These are phyloP conservation scores for Mastomys natalensis DNA, from an alignment of 2,113 vertebrate species.

Conservation along the genomic window DNA sequence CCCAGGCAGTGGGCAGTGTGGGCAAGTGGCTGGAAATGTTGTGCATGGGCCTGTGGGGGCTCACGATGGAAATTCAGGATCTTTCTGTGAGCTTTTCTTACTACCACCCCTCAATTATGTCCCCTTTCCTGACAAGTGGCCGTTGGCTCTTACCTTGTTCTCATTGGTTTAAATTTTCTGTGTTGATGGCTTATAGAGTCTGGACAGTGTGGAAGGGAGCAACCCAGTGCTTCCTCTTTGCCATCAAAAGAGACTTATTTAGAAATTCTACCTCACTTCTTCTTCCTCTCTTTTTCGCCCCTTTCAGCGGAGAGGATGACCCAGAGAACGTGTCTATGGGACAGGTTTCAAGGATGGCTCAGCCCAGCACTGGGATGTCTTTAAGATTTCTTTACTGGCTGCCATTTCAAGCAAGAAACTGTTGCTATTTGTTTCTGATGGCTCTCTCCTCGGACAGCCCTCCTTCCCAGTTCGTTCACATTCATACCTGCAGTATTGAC, in stretches of 20 bases:
- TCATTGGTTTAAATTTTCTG: not conserved
- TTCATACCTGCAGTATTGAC: not conserved
- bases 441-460: not conserved
- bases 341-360: not conserved
- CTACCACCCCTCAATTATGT: not conserved
- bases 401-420: slow-evolving; percentile 39
- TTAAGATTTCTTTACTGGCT: slow-evolving; percentile 14
- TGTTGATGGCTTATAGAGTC: not conserved
- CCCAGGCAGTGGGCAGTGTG: not conserved
- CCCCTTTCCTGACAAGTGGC: not conserved
- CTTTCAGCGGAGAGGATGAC: not conserved
- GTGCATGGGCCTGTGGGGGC: not conserved
- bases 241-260: slow-evolving; percentile 9
- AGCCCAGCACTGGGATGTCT: not conserved
- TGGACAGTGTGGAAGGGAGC: not conserved
- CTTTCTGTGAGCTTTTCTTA: slow-evolving; percentile 20
- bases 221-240: not conserved
- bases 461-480: slow-evolving; percentile 44
- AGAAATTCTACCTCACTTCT: not conserved
- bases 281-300: not conserved
- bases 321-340: not conserved
- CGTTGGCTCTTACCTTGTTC: not conserved
- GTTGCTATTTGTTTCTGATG: not conserved
- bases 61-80: not conserved
- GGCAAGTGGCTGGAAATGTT: not conserved